A percentile compares a stretch with the other conserved stretches of the same genome.
phyloP scores from a whole-genome alignment of 2,113 vertebrate genomes.

The Apeltes quadracus region DNA sequence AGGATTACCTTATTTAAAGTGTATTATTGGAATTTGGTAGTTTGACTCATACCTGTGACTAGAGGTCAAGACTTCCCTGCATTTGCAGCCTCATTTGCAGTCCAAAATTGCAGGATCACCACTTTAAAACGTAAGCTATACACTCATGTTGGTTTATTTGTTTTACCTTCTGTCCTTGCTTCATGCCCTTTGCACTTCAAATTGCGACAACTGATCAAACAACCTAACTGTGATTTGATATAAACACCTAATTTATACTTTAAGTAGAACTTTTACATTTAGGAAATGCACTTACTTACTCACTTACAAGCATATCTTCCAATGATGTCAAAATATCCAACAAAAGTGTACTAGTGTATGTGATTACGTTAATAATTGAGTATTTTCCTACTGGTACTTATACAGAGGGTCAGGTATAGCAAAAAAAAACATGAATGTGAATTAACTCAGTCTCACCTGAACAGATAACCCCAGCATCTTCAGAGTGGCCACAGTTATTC shows the following conservation, averaged over 20 bases:
- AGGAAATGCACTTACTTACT: not conserved
- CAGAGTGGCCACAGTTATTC: slow-evolving; percentile 62
- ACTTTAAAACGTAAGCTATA: not conserved
- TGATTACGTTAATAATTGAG: too few species aligned
- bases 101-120: not conserved
- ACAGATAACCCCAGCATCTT: slow-evolving; percentile 74
- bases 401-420: too few species aligned
- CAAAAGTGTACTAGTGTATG: too few species aligned
- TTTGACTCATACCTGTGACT: not conserved
- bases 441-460: slow-evolving; percentile 7
- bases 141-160: not conserved
- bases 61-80: not conserved
- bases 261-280: too few species aligned
- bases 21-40: not conserved
- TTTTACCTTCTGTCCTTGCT: not conserved
- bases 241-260: too few species aligned
- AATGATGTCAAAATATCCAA: too few species aligned
- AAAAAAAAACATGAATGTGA: not conserved
- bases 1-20: not conserved
- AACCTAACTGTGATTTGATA: not conserved
- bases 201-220: not conserved
- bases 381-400: too few species aligned
- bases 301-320: too few species aligned
- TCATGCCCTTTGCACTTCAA: slow-evolving; percentile 24
- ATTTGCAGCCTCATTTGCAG: not conserved